Evolutionary conservation across 1,140 invertebrate genomes (phyloP).

Genomic region (Pogonognathellus flavescens): DNA sequence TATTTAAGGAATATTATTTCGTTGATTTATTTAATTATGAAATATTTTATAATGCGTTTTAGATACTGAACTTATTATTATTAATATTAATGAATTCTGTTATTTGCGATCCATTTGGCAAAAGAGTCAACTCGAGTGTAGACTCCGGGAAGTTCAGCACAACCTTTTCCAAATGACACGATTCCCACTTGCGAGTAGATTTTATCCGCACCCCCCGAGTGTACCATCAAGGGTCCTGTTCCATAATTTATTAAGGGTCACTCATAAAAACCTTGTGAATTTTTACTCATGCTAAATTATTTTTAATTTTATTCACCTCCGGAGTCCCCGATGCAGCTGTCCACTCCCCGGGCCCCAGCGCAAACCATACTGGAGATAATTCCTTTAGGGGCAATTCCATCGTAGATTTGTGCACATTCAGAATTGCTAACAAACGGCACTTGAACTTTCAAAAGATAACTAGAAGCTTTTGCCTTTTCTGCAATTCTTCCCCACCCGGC

Average conservation of each 20-base stretch:
- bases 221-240: constrained; percentile 1
- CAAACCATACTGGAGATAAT: constrained; percentile 28
- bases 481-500: constrained; percentile 30
- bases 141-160: constrained; percentile 22
- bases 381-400: constrained; percentile 41
- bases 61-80: no score
- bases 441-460: background rate
- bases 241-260: background rate
- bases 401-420: constrained; percentile 7
- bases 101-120: constrained; percentile 13
- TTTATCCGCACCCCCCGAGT: background rate
- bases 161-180: constrained; percentile 43
- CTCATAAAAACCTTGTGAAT: background rate
- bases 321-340: constrained; percentile 23
- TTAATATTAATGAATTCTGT: constrained; percentile 28
- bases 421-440: background rate
- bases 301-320: background rate
- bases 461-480: background rate
- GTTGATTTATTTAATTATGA: no score
- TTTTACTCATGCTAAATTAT: background rate
- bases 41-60: no score
- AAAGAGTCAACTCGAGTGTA: constrained; percentile 26
- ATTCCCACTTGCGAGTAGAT: constrained; percentile 13
- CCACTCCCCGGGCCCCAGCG: background rate
- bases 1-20: no score